Base-by-base conservation (phyloP, 2,113 vertebrate genomes). In the Macquaria australasica region DNA sequence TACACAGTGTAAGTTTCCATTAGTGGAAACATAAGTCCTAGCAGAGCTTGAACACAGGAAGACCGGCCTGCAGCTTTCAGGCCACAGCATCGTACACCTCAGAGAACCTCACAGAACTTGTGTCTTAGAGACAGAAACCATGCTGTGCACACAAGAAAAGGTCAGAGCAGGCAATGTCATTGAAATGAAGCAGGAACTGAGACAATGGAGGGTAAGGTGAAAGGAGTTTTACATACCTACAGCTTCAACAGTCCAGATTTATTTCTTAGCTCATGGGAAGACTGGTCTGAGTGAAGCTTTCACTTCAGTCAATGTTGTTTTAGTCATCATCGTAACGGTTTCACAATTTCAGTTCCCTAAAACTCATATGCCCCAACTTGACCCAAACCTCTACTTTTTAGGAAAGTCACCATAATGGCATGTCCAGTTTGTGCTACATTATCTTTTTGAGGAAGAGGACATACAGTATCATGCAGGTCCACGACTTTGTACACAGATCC, bases 1-100 rank as follows among this genome's bases (percentile, higher is more conserved):
- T 9, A 39, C 56, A 74, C 4, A n/a, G 21, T 14, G 0, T 0
- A 83, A 88, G 84, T 92, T 92, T 92, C 91, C 88, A 87, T 25
- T 12, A 1, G 58, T 92, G 91, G 91, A 92, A 92, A 92, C 73
- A 43, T 0, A 12, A 77, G 71, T 70, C 34, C 58, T 8, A 45
- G 23, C 16, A 77, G 51, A 70, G 60, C 14, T 45, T 53, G 5
- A 72, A 76, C 31, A 85, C 82, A 87, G 83, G 81, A 88, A 89
- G 86, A 62, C 16, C 0, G 0, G 34, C 31, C 66, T 50, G 34
- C 6, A 56, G 83, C 59, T 12, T 51, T 6, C 41, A 28, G 51
- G 39, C 77, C 63, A 77, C 78, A 64, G 20, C 8, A 3, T 45
- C 20, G 25, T 16, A 12, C 16, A 48, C 58, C n/a, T 34, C 18